phyloP scores from a whole-genome alignment of 2,113 vertebrate genomes.

The Willisornis vidua region DNA sequence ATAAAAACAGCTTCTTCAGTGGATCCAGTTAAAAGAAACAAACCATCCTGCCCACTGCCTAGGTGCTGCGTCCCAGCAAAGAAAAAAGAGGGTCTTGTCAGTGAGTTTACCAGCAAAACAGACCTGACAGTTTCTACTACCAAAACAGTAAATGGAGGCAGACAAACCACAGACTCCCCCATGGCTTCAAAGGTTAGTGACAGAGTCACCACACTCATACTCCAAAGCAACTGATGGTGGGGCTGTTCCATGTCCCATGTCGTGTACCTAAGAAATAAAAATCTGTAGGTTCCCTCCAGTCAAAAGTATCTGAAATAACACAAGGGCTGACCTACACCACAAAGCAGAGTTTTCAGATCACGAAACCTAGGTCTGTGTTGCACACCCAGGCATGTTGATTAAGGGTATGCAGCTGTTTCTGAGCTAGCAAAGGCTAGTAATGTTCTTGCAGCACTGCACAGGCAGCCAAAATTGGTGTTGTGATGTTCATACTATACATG shows the following conservation, averaged over 20 bases:
- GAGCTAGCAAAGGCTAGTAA: not conserved
- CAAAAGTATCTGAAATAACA: not conserved
- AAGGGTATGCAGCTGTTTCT: not conserved
- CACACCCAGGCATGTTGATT: rapidly evolving
- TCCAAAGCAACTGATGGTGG: not conserved
- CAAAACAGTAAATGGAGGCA: not conserved
- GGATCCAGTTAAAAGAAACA: not conserved
- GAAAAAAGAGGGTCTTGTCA: not conserved
- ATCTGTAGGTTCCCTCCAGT: not conserved
- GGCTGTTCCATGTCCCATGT: not conserved
- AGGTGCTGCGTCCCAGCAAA: not conserved
- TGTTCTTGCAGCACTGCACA: not conserved
- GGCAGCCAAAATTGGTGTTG: not conserved
- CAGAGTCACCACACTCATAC: not conserved
- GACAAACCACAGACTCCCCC: not conserved
- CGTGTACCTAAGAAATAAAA: not conserved
- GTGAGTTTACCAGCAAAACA: not conserved
- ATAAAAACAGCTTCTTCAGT: not conserved
- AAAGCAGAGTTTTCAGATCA: not conserved
- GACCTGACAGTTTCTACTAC: not conserved
- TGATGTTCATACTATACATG: not conserved
- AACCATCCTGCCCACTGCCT: not conserved
- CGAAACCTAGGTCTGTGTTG: not conserved
- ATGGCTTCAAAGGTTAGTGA: not conserved
- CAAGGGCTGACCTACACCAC: not conserved